These are phyloP conservation scores for Geophilus truncorum DNA, from an alignment of 2,888 invertebrate species.

Conservation along the genomic window DNA sequence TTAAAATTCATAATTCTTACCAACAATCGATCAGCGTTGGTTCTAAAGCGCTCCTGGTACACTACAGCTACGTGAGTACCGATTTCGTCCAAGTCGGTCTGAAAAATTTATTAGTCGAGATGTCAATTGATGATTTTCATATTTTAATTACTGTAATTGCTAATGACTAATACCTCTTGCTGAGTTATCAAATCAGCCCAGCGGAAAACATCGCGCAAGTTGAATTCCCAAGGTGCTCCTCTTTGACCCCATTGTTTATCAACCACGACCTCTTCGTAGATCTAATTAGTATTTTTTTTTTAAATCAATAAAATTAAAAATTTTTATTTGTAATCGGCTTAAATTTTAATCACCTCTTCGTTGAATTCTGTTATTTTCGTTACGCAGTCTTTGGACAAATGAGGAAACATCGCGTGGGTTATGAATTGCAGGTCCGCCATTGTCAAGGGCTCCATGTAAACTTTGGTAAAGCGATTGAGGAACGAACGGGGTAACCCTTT, in stretches of 20 bases:
- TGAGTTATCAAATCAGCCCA: slow-evolving; percentile 74
- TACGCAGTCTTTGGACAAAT: slow-evolving; percentile 58
- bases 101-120: slow-evolving; percentile 34
- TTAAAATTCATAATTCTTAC: slow-evolving; percentile 49
- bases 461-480: slow-evolving; percentile 93
- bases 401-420: slow-evolving; percentile 60
- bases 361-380: slow-evolving; percentile 74
- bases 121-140: background rate
- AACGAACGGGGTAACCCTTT: slow-evolving; percentile 95
- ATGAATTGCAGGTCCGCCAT: slow-evolving; percentile 62
- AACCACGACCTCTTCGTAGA: slow-evolving; percentile 61
- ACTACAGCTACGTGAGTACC: slow-evolving; percentile 69
- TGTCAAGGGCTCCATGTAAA: slow-evolving; percentile 59
- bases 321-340: background rate
- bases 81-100: slow-evolving; percentile 46
- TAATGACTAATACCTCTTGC: slow-evolving; percentile 41
- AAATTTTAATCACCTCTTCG: slow-evolving; percentile 50
- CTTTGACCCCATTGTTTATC: slow-evolving; percentile 66
- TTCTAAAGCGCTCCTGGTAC: slow-evolving; percentile 82
- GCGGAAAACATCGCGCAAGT: slow-evolving; percentile 86
- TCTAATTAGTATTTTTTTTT: slow-evolving; percentile 37
- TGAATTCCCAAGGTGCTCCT: slow-evolving; percentile 95
- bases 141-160: background rate
- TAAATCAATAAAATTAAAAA: no score
- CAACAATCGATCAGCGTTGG: slow-evolving; percentile 65